Conservation (phyloP, 2,888 invertebrate species). For the Tenthredo livida region DNA sequence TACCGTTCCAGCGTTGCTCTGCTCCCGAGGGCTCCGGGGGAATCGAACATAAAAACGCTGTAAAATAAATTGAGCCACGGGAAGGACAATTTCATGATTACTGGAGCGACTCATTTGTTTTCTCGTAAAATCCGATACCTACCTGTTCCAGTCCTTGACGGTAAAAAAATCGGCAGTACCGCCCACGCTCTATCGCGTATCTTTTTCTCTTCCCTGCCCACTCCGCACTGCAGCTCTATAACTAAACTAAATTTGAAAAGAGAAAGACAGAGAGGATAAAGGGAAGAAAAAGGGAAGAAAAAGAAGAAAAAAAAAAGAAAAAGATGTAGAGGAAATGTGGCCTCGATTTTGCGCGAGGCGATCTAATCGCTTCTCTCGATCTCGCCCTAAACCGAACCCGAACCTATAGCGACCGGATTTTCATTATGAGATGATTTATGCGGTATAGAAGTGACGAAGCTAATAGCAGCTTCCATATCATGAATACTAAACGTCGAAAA, state of each 20-base stretch:
- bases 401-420: constrained; percentile 35
- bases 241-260: constrained; percentile 49
- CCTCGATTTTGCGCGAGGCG: constrained; percentile 23
- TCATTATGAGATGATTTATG: constrained; percentile 49
- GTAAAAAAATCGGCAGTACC: constrained; percentile 9
- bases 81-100: constrained; percentile 55
- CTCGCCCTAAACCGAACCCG: constrained; percentile 34
- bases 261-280: not conserved
- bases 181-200: not conserved
- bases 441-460: constrained; percentile 52
- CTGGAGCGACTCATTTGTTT: constrained; percentile 66
- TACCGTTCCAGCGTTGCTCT: not conserved
- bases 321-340: not conserved
- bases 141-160: constrained; percentile 55
- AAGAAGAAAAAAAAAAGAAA: not conserved
- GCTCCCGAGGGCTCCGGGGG: constrained; percentile 51
- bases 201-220: not conserved
- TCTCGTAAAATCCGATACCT: constrained; percentile 59
- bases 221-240: constrained; percentile 50
- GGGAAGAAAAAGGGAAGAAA: not conserved
- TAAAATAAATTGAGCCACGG: constrained; percentile 63
- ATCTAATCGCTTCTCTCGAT: constrained; percentile 32
- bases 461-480: constrained; percentile 49
- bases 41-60: constrained; percentile 62
- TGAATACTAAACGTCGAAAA: constrained; percentile 50